Evolutionary conservation across 2,888 invertebrate genomes (phyloP).

Genomic region (Cerceris ruficornis): DNA sequence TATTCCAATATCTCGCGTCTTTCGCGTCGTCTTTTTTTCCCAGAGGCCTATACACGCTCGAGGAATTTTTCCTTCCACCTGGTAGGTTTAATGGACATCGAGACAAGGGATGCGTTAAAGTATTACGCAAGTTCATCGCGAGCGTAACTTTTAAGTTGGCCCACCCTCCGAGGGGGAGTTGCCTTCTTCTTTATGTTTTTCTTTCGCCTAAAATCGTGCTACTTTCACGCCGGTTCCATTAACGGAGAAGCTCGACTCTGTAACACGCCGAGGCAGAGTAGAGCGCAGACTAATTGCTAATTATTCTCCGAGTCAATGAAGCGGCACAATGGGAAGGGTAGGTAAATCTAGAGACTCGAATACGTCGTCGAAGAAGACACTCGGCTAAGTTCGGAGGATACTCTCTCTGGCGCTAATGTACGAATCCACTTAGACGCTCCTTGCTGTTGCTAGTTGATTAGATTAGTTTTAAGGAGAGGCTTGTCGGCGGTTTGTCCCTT

Average conservation of each 20-base stretch:
- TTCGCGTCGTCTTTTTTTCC: not conserved
- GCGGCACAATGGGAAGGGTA: conserved; percentile 18
- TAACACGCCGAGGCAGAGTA: not conserved
- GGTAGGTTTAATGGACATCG: not conserved
- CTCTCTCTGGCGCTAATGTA: conserved; percentile 44
- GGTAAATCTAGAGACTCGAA: conserved; percentile 36
- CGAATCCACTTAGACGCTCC: conserved; percentile 52
- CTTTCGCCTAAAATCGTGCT: conserved; percentile 4
- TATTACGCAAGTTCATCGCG: not conserved
- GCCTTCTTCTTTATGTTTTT: too few relatives aligned
- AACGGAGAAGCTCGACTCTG: conserved; percentile 1
- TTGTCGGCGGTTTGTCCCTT: not conserved
- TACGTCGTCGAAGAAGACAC: conserved; percentile 29
- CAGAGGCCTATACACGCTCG: not conserved
- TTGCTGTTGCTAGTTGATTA: conserved; percentile 43
- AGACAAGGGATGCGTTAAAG: not conserved
- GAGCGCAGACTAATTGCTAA: conserved; percentile 36
- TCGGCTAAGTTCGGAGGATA: conserved; percentile 30
- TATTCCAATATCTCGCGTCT: too few relatives aligned
- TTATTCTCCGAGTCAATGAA: conserved; percentile 45
- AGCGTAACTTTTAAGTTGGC: not conserved
- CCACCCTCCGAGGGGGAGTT: not conserved
- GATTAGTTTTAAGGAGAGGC: conserved; percentile 52
- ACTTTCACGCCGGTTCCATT: conserved; percentile 13
- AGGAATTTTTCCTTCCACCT: not conserved